These are phyloP conservation scores for Ophonus ardosiacus DNA, from an alignment of 2,888 invertebrate genomes.

Conservation along the genomic window DNA sequence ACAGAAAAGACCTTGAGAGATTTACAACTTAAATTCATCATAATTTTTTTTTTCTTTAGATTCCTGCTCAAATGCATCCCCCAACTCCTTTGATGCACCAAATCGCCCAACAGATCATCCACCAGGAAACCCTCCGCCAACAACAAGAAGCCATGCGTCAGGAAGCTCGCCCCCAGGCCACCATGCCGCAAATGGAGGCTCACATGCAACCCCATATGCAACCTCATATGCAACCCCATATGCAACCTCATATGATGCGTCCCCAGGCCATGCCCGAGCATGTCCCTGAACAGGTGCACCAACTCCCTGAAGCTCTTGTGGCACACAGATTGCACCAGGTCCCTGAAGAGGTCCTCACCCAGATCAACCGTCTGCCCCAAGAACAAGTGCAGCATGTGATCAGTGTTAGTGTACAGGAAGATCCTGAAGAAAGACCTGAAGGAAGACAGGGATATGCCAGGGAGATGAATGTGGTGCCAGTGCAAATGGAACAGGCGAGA, in stretches of 20 bases:
- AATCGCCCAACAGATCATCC: constrained; percentile 75
- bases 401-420: constrained; percentile 53
- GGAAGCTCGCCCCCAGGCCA: constrained; percentile 59
- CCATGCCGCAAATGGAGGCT: constrained; percentile 14
- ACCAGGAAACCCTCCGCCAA: constrained; percentile 75
- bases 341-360: constrained; percentile 75
- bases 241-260: not conserved
- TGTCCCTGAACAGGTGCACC: not conserved
- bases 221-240: not conserved
- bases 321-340: constrained; percentile 76
- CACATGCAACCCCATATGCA: constrained; percentile 13
- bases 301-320: constrained; percentile 64
- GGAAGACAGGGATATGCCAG: constrained; percentile 72
- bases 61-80: constrained; percentile 73
- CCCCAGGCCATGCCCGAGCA: constrained; percentile 32
- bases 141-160: constrained; percentile 62
- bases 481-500: constrained; percentile 81
- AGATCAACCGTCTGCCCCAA: constrained; percentile 73
- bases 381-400: constrained; percentile 44
- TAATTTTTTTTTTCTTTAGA: constrained; percentile 53
- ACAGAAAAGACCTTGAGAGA: too few relatives aligned
- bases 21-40: not conserved
- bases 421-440: constrained; percentile 65
- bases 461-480: constrained; percentile 74
- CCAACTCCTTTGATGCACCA: constrained; percentile 75